phyloP scores from a whole-genome alignment of 2,797 vertebrate species.

The Enteromius anoplus region DNA sequence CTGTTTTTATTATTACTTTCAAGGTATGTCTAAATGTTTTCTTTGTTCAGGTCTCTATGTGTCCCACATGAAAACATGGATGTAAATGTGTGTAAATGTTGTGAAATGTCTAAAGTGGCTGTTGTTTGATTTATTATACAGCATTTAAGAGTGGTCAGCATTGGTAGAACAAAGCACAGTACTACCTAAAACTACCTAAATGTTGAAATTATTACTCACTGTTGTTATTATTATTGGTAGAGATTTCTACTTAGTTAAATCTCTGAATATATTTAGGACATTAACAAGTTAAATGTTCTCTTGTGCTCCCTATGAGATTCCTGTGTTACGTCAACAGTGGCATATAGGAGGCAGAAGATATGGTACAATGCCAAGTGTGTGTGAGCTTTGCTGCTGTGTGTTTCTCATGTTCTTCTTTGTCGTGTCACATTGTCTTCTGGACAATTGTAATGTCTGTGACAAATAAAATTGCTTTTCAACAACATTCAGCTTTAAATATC shows the following conservation, averaged over 20 bases:
- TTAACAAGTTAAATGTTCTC: background rate
- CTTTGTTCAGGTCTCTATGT: background rate
- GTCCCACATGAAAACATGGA: slow-evolving; percentile 13
- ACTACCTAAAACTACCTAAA: slow-evolving; percentile 29
- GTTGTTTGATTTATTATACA: slow-evolving; percentile 21
- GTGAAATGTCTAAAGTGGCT: slow-evolving; percentile 35
- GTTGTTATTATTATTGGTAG: slow-evolving; percentile 21
- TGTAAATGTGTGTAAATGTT: slow-evolving; percentile 31
- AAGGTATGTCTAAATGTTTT: slow-evolving; percentile 33
- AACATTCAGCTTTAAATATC: background rate
- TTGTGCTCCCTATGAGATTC: slow-evolving; percentile 4
- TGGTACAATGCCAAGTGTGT: background rate
- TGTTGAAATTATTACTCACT: slow-evolving; percentile 26
- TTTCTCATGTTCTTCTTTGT: slow-evolving; percentile 11
- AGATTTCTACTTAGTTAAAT: slow-evolving; percentile 31
- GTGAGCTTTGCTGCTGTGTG: background rate
- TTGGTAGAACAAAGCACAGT: background rate
- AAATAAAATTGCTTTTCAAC: slow-evolving; percentile 27
- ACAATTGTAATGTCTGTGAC: slow-evolving; percentile 30
- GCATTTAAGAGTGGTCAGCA: background rate
- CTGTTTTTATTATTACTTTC: slow-evolving; percentile 42
- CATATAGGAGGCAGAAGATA: slow-evolving; percentile 2
- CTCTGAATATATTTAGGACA: slow-evolving; percentile 32
- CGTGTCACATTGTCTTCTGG: slow-evolving; percentile 25
- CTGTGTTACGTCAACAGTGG: slow-evolving; percentile 3